Conservation (phyloP, 2,113 vertebrate species). For the Dunckerocampus dactyliophorus region DNA sequence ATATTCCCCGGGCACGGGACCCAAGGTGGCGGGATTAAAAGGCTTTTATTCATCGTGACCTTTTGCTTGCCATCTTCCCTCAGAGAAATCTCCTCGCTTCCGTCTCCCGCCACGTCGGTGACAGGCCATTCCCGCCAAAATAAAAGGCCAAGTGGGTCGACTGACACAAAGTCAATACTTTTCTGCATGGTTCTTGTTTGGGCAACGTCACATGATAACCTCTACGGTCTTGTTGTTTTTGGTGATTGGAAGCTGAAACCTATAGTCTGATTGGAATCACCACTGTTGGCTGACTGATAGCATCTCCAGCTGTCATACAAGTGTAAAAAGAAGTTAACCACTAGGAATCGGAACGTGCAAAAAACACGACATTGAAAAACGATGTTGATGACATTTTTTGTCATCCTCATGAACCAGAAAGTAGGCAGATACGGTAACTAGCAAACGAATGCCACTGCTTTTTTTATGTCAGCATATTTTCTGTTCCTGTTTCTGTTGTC, state of each 20-base stretch:
- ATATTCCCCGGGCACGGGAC: conserved; percentile 63
- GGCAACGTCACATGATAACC: conserved; percentile 46
- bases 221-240: conserved; percentile 38
- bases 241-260: background rate
- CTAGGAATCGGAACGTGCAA: too few relatives aligned
- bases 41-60: conserved; percentile 67
- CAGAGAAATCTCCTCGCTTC: conserved; percentile 60
- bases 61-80: conserved; percentile 57
- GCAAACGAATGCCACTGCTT: too few relatives aligned
- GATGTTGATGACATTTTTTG: too few relatives aligned
- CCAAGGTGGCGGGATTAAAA: conserved; percentile 62
- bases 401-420: too few relatives aligned
- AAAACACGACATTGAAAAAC: too few relatives aligned
- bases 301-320: too few relatives aligned
- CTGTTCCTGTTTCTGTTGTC: too few relatives aligned
- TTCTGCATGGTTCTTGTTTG: conserved; percentile 41
- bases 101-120: conserved; percentile 38
- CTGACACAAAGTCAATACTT: conserved; percentile 69
- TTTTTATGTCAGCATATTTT: too few relatives aligned
- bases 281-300: conserved; percentile 2
- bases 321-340: too few relatives aligned
- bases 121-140: conserved; percentile 63
- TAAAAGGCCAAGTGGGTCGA: conserved; percentile 63
- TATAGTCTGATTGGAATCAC: conserved; percentile 17
- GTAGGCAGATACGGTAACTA: too few relatives aligned